phyloP scores from a whole-genome alignment of 2,113 vertebrate genomes.

The Hemiscyllium ocellatum region DNA sequence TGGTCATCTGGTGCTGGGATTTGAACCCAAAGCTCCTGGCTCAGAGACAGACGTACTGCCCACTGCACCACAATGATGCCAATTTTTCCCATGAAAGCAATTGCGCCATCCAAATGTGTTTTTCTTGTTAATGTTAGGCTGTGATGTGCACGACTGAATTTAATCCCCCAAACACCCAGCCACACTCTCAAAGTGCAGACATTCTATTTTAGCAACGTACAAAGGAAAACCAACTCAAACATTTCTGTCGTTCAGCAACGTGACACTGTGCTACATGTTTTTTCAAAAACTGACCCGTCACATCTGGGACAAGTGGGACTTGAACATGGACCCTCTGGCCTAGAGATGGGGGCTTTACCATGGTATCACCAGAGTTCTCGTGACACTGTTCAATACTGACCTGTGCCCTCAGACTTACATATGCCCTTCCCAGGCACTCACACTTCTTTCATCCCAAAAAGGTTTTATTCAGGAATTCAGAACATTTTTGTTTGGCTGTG shows the following conservation, averaged over 20 bases:
- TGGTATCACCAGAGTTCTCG: too few relatives aligned
- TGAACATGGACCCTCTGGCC: too few relatives aligned
- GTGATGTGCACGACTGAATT: neutral
- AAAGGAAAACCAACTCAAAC: neutral
- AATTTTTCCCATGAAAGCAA: neutral
- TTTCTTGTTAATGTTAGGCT: neutral
- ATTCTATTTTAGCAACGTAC: neutral
- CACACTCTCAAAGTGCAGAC: too few relatives aligned
- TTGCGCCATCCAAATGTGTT: neutral
- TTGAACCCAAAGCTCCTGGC: too few relatives aligned
- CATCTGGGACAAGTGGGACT: too few relatives aligned
- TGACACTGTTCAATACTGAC: neutral
- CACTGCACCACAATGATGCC: too few relatives aligned
- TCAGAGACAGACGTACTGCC: too few relatives aligned
- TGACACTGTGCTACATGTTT: neutral
- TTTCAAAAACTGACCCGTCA: too few relatives aligned
- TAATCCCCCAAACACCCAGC: neutral
- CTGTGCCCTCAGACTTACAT: neutral
- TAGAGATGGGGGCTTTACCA: too few relatives aligned
- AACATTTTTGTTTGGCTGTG: neutral
- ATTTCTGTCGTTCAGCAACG: neutral
- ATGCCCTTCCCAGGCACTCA: neutral
- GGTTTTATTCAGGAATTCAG: too few relatives aligned
- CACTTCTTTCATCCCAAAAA: neutral
- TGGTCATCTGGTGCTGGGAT: too few relatives aligned